These are phyloP conservation scores for Zaprionus africanus DNA, from an alignment of 1,140 invertebrate genomes.

Conservation along the genomic window DNA sequence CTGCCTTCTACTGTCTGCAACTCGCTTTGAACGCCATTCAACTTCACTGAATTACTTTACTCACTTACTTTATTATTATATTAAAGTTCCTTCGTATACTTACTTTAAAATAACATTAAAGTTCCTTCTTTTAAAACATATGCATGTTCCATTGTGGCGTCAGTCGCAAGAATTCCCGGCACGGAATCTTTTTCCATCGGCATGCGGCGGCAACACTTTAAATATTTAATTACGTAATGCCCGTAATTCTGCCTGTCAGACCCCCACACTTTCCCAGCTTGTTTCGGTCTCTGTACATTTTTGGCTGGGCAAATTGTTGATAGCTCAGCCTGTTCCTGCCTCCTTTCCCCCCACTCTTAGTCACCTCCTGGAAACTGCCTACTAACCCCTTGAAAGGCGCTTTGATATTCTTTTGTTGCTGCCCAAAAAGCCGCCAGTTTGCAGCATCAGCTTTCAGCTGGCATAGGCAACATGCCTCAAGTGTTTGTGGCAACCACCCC, in stretches of 20 bases:
- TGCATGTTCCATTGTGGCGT: not conserved
- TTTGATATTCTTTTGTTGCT: conserved; percentile 64
- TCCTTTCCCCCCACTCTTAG: not conserved
- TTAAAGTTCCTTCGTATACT: conserved; percentile 11
- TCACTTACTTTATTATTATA: not conserved
- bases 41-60: not conserved
- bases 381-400: conserved; percentile 30
- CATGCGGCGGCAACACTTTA: conserved; percentile 59
- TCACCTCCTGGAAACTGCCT: not conserved
- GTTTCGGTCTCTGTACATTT: conserved; percentile 33
- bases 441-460: conserved; percentile 40
- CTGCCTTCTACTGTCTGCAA: not conserved
- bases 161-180: conserved; percentile 34
- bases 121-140: not conserved
- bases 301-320: conserved; percentile 60
- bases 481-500: conserved; percentile 53
- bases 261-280: conserved; percentile 1
- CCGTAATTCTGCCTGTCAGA: conserved; percentile 54
- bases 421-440: conserved; percentile 30
- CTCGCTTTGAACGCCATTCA: not conserved
- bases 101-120: conserved; percentile 25
- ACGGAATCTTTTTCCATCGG: conserved; percentile 30
- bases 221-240: conserved; percentile 79
- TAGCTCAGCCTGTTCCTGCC: not conserved
- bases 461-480: conserved; percentile 63